Conservation (phyloP, 1,140 invertebrate species). For the Caenorhabditis briggsae region DNA sequence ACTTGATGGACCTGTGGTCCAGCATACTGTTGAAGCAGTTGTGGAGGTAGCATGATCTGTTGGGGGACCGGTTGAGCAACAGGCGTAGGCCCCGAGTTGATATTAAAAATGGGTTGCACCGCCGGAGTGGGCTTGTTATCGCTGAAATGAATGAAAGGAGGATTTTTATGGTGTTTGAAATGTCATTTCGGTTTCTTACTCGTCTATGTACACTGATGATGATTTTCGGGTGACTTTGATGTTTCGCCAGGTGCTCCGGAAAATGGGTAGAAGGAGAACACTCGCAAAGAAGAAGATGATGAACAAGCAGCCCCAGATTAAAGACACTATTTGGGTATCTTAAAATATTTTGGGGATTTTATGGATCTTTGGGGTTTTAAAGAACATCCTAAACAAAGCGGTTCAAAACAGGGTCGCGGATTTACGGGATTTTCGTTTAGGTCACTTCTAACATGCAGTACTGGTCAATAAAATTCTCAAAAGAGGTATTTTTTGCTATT, state of each 20-base stretch:
- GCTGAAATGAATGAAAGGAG: neutral
- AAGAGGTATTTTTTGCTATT: no score
- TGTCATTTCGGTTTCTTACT: neutral
- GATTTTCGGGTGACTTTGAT: conserved; percentile 48
- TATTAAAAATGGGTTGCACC: conserved; percentile 46
- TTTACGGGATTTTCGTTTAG: no score
- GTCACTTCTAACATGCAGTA: no score
- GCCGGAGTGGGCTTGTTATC: neutral
- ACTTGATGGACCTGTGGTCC: neutral
- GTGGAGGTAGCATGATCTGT: conserved; percentile 4
- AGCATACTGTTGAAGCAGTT: neutral
- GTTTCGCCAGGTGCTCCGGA: conserved; percentile 23
- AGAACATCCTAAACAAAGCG: no score
- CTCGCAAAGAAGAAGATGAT: conserved; percentile 11
- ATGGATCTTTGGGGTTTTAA: no score
- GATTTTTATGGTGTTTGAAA: conserved; percentile 1
- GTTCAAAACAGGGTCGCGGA: no score
- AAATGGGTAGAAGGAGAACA: conserved; percentile 7
- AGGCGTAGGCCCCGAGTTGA: neutral
- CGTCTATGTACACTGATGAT: conserved; percentile 42
- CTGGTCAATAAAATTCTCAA: no score
- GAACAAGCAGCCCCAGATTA: conserved; percentile 8
- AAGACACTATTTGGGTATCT: conserved; percentile 18
- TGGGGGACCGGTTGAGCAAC: neutral
- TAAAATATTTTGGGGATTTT: neutral